Evolutionary conservation across 2,113 vertebrate species (phyloP).

Genomic region (Melanerpes aurifrons): DNA sequence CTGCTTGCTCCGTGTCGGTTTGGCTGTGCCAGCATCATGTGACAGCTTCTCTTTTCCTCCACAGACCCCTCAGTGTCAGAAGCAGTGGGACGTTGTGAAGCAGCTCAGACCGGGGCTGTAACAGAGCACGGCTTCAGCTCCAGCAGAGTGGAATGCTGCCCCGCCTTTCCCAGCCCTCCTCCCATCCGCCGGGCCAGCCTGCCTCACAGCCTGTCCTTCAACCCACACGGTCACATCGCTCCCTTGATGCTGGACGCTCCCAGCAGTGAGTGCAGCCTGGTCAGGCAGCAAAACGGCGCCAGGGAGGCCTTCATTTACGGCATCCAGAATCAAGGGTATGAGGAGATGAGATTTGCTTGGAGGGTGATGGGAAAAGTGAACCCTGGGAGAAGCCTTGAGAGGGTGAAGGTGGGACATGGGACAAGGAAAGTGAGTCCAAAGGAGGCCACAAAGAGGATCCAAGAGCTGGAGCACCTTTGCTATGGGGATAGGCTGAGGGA

Average conservation of each 20-base stretch:
- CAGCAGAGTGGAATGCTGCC: conserved; percentile 67
- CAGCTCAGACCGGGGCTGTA: not conserved
- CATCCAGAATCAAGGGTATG: conserved; percentile 76
- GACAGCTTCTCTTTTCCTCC: not conserved
- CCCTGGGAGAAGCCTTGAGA: not conserved
- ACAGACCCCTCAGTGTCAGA: conserved; percentile 9
- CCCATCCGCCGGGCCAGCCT: conserved; percentile 85
- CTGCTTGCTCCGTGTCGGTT: not conserved
- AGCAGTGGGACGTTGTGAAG: not conserved
- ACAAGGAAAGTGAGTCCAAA: too few relatives aligned
- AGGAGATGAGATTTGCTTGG: not conserved
- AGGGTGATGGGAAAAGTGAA: not conserved
- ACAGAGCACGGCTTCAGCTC: not conserved
- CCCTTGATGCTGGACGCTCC: conserved; percentile 78
- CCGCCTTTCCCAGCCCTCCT: conserved; percentile 87
- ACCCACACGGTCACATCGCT: conserved; percentile 29
- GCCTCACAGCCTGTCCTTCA: conserved; percentile 70
- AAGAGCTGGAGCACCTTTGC: too few relatives aligned
- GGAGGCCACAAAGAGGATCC: too few relatives aligned
- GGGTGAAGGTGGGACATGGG: not conserved
- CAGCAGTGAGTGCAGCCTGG: conserved; percentile 55
- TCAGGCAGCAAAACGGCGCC: conserved; percentile 52
- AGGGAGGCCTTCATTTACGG: conserved; percentile 40
- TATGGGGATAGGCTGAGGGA: too few relatives aligned
- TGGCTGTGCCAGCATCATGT: not conserved